Percentiles rank a stretch among this genome's conserved stretches.
phyloP scores from a whole-genome alignment of 2,888 invertebrate genomes.

The Empis livida region DNA sequence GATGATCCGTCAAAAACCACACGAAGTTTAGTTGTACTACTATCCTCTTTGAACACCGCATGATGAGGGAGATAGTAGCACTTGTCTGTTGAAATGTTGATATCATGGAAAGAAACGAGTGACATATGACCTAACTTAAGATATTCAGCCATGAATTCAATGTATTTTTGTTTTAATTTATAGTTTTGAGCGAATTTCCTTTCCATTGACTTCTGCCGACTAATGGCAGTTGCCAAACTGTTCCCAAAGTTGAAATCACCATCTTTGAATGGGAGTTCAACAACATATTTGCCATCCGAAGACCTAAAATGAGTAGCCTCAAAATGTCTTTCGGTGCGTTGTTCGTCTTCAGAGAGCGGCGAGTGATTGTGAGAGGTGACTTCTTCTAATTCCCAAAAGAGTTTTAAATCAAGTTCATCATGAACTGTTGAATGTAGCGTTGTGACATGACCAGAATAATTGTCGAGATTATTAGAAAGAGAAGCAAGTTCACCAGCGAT shows the following conservation, averaged over 20 bases:
- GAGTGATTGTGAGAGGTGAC: too few relatives aligned
- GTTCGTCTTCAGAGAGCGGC: too few relatives aligned
- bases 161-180: conserved; percentile 6
- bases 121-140: conserved; percentile 11
- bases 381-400: too few relatives aligned
- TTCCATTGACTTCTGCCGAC: conserved; percentile 8
- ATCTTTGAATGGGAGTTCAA: conserved; percentile 7
- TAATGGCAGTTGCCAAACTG: conserved; percentile 4
- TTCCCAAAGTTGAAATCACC: conserved; percentile 5
- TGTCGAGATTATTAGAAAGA: background rate
- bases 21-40: conserved; percentile 9
- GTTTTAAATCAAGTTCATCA: too few relatives aligned
- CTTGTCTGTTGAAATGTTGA: conserved; percentile 2
- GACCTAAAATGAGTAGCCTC: conserved; percentile 4
- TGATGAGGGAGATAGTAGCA: conserved; percentile 12
- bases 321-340: too few relatives aligned
- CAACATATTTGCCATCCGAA: conserved; percentile 7
- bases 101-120: conserved; percentile 3
- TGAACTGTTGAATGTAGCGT: background rate
- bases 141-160: conserved; percentile 11
- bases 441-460: background rate
- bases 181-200: conserved; percentile 6
- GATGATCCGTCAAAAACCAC: conserved; percentile 10
- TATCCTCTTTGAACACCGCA: conserved; percentile 11
- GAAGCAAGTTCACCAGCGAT: too few relatives aligned